phyloP scores from a whole-genome alignment of 2,888 invertebrate species.

The Amiota mariae region DNA sequence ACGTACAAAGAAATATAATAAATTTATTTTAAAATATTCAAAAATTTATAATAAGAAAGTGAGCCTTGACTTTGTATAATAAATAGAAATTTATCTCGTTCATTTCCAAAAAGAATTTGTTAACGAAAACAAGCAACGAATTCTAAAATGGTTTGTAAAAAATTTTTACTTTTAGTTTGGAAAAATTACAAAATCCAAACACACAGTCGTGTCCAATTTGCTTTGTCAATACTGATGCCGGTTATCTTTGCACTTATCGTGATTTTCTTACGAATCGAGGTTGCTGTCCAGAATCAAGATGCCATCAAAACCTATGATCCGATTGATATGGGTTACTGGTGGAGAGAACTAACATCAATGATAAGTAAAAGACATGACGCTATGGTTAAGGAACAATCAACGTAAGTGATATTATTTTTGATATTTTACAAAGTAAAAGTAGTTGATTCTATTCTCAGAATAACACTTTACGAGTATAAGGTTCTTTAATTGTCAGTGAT shows the following conservation, averaged over 20 bases:
- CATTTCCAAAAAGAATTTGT: too few relatives aligned
- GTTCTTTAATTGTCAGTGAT: too few relatives aligned
- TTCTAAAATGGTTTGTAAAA: background rate
- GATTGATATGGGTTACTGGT: slow-evolving; percentile 35
- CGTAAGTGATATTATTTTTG: slow-evolving; percentile 35
- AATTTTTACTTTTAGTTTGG: slow-evolving; percentile 34
- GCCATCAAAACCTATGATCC: background rate
- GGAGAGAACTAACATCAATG: slow-evolving; percentile 33
- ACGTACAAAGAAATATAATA: background rate
- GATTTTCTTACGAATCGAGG: slow-evolving; percentile 22
- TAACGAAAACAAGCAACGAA: background rate
- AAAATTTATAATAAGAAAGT: too few relatives aligned
- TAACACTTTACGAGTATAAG: too few relatives aligned
- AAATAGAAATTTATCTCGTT: too few relatives aligned
- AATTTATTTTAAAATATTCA: background rate
- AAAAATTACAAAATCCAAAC: slow-evolving; percentile 35
- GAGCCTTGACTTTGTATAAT: too few relatives aligned
- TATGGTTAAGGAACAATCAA: slow-evolving; percentile 25
- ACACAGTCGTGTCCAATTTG: slow-evolving; percentile 22
- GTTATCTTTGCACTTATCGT: slow-evolving; percentile 33
- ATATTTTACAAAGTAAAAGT: too few relatives aligned
- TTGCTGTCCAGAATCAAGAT: background rate
- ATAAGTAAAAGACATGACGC: slow-evolving; percentile 20
- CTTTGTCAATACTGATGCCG: slow-evolving; percentile 34
- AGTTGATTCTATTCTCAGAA: too few relatives aligned